Evolutionary conservation across 2,113 vertebrate genomes (phyloP).

Genomic region (Cebus imitator): DNA sequence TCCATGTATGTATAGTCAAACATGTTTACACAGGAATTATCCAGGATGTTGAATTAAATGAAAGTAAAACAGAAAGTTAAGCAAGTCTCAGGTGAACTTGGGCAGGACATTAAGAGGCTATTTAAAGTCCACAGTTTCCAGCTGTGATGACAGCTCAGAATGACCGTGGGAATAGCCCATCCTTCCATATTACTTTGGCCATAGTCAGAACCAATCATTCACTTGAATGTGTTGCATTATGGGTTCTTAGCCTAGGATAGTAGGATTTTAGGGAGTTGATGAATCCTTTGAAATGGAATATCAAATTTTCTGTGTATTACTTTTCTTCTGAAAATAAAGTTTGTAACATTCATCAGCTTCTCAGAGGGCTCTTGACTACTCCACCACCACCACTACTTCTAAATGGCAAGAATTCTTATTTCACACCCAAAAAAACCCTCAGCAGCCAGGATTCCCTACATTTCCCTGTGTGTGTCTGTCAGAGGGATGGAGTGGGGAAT

Average conservation of each 20-base stretch:
- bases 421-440: not conserved
- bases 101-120: conserved; percentile 60
- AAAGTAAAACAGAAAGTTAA: conserved; percentile 66
- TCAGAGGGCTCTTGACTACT: not conserved
- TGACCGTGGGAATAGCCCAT: conserved; percentile 49
- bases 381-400: not conserved
- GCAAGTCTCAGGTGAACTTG: conserved; percentile 70
- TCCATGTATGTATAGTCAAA: conserved; percentile 53
- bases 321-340: conserved; percentile 7
- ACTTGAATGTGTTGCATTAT: conserved; percentile 52
- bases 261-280: not conserved
- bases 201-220: conserved; percentile 48
- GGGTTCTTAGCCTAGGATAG: conserved; percentile 37
- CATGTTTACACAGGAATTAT: conserved; percentile 71
- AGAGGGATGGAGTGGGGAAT: fast-evolving
- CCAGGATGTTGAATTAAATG: conserved; percentile 67
- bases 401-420: not conserved
- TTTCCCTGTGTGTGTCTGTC: not conserved
- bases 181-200: conserved; percentile 12
- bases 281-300: conserved; percentile 26
- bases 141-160: conserved; percentile 53
- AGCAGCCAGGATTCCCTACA: not conserved
- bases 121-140: conserved; percentile 66
- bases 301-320: not conserved
- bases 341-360: not conserved